Evolutionary conservation across 2,113 vertebrate genomes (phyloP).

Genomic region (Colius striatus): DNA sequence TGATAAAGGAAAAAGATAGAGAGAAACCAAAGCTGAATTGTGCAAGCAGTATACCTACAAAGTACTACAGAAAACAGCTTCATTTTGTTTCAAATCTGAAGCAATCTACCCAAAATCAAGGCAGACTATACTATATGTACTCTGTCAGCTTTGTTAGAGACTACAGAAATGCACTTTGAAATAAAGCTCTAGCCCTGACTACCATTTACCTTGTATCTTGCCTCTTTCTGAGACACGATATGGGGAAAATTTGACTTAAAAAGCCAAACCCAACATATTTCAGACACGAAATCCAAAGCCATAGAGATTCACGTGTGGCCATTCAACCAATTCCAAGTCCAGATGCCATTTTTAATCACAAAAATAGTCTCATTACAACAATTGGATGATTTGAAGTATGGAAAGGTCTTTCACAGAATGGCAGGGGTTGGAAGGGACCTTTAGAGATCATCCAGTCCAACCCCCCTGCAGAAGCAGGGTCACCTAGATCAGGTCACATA

Average conservation of each 20-base stretch:
- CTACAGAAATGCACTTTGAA: neutral
- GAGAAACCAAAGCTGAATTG: neutral
- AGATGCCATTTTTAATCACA: neutral
- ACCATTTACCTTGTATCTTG: neutral
- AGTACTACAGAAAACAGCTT: neutral
- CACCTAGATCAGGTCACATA: too few species aligned
- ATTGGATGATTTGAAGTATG: neutral
- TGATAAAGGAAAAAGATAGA: neutral
- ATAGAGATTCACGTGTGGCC: neutral
- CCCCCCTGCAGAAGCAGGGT: too few species aligned
- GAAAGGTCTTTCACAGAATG: neutral
- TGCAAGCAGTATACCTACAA: neutral
- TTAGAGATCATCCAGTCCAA: too few species aligned
- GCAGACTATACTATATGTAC: neutral
- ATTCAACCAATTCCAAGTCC: neutral
- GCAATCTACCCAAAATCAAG: neutral
- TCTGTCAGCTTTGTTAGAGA: neutral
- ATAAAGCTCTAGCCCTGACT: neutral
- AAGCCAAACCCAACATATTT: neutral
- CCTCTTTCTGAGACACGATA: neutral
- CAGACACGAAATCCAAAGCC: neutral
- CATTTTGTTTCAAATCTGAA: neutral
- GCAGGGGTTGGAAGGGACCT: too few species aligned
- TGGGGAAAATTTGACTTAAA: neutral
- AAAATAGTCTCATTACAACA: neutral